phyloP scores from a whole-genome alignment of 2,888 invertebrate genomes.

The Ligdia adustata region DNA sequence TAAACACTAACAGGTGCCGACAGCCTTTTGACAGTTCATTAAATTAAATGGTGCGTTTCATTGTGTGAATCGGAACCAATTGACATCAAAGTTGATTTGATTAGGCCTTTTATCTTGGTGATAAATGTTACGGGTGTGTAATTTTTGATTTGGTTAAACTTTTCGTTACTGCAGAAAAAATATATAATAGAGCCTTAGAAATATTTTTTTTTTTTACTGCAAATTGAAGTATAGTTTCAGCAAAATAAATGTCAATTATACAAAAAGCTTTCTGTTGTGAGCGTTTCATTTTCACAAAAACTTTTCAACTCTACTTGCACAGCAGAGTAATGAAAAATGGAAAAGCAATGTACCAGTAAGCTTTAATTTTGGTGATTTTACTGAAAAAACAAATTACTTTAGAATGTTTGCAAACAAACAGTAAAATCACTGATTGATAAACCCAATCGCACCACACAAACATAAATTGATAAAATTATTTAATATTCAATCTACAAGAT shows the following conservation, averaged over 20 bases:
- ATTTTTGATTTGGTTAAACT: not conserved
- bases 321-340: conserved; percentile 5
- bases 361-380: no score
- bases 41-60: conserved; percentile 70
- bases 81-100: conserved; percentile 24
- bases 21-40: conserved; percentile 76
- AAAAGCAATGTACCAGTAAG: no score
- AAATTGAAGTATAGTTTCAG: conserved; percentile 15
- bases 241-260: conserved; percentile 51
- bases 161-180: no score
- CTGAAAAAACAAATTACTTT: no score
- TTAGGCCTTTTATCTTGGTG: conserved; percentile 31
- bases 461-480: no score
- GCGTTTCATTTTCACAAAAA: conserved; percentile 4
- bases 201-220: not conserved
- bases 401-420: no score
- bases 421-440: no score
- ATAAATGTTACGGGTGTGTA: not conserved
- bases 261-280: conserved; percentile 52
- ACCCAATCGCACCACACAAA: no score
- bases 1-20: conserved; percentile 77
- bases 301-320: conserved; percentile 30
- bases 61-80: conserved; percentile 46
- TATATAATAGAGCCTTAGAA: no score
- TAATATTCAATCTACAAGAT: conserved; percentile 19